These are phyloP conservation scores for Myotis brandtii DNA, from an alignment of 2,113 vertebrate genomes.

Conservation along the genomic window DNA sequence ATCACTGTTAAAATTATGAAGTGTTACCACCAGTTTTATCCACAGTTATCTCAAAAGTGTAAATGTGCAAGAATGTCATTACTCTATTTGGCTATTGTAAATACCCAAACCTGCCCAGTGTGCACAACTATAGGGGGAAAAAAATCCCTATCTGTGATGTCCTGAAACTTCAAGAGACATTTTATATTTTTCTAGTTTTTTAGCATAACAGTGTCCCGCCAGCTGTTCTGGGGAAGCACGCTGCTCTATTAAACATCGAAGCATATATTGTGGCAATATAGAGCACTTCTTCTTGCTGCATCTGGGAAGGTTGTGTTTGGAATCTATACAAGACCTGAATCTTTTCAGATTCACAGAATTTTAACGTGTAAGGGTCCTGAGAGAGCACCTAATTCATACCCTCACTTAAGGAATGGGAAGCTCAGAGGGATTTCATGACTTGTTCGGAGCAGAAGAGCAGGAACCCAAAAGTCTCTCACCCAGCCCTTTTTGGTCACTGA, in stretches of 20 bases:
- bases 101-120: background rate
- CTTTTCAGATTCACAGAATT: background rate
- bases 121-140: background rate
- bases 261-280: background rate
- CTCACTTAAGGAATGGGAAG: background rate
- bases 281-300: background rate
- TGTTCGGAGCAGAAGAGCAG: background rate
- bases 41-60: background rate
- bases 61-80: background rate
- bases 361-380: background rate
- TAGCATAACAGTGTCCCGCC: background rate
- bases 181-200: slow-evolving; percentile 31
- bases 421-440: background rate
- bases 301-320: background rate
- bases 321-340: background rate
- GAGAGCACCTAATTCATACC: background rate
- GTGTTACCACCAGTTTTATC: background rate
- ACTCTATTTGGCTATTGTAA: background rate
- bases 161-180: background rate
- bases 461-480: background rate
- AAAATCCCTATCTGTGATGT: background rate
- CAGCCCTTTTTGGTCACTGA: background rate
- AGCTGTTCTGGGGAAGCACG: background rate
- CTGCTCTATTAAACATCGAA: background rate
- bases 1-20: slow-evolving; percentile 34